Conservation (phyloP, 2,797 vertebrate genomes). For the Mus minutoides region DNA sequence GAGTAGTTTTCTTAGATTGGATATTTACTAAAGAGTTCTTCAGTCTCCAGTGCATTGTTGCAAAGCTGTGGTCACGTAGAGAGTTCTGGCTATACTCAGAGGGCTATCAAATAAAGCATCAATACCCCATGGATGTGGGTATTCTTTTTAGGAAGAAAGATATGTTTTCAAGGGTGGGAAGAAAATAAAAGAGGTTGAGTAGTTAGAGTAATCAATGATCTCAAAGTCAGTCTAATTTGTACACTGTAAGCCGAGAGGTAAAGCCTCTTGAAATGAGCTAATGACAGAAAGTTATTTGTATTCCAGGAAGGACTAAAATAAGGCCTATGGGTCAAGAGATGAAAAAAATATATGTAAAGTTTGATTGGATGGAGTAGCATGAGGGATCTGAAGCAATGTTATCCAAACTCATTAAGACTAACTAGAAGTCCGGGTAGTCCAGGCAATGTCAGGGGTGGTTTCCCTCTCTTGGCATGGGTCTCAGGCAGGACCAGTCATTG, state of each 20-base stretch:
- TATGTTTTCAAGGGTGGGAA: neutral
- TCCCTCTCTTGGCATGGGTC: neutral
- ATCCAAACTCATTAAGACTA: neutral
- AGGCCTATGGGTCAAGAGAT: neutral
- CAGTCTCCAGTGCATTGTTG: neutral
- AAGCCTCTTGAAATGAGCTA: neutral
- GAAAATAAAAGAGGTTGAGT: neutral
- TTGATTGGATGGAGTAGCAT: neutral
- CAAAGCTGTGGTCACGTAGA: neutral
- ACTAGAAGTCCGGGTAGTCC: neutral
- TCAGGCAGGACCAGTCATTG: neutral
- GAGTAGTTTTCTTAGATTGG: neutral
- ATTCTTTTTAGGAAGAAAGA: neutral
- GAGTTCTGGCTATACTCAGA: neutral
- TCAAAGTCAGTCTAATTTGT: neutral
- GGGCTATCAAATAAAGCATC: neutral
- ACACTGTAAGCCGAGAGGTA: neutral
- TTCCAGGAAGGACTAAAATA: neutral
- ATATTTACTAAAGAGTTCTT: too few relatives aligned
- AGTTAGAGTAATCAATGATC: neutral
- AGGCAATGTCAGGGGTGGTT: neutral
- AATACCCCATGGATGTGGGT: neutral
- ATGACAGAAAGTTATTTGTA: neutral
- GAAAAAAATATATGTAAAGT: neutral
- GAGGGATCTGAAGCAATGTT: neutral